Conservation (phyloP, 2,113 vertebrate species). For the Balaeniceps rex region DNA sequence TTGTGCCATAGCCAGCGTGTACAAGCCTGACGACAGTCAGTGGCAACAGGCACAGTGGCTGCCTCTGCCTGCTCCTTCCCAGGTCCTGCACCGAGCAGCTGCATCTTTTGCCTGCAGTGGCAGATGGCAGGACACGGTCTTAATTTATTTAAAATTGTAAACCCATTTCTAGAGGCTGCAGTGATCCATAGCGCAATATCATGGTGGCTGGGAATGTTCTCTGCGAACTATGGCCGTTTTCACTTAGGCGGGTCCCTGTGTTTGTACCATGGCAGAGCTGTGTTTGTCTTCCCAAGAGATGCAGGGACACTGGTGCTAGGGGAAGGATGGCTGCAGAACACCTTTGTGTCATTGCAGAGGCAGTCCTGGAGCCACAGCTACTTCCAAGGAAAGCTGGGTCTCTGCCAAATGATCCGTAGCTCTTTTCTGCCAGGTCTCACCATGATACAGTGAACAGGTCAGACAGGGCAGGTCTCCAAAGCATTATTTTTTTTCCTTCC, state of each 20-base stretch:
- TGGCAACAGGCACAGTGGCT: not conserved
- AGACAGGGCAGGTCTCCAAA: not conserved
- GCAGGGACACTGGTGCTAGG: not conserved
- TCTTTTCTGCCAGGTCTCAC: not conserved
- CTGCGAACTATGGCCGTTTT: not conserved
- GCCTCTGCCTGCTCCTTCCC: not conserved
- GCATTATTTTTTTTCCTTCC: not conserved
- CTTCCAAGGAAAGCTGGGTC: not conserved
- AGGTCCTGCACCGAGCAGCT: not conserved
- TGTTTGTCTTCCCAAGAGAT: not conserved
- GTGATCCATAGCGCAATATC: not conserved
- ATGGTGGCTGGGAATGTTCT: not conserved
- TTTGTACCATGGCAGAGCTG: not conserved
- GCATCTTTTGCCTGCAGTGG: rapidly evolving
- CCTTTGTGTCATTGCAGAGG: not conserved
- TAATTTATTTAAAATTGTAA: not conserved
- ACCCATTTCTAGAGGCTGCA: not conserved
- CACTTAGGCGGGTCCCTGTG: not conserved
- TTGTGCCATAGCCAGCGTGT: not conserved
- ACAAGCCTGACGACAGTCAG: not conserved
- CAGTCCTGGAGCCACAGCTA: not conserved
- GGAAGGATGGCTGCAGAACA: not conserved
- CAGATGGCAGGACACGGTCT: not conserved
- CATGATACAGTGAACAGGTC: not conserved
- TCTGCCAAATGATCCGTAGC: not conserved